A percentile compares a stretch with the other conserved stretches of the same genome.
These are phyloP conservation scores for Drosophila putrida DNA, from an alignment of 2,888 invertebrate genomes.

Conservation along the genomic window DNA sequence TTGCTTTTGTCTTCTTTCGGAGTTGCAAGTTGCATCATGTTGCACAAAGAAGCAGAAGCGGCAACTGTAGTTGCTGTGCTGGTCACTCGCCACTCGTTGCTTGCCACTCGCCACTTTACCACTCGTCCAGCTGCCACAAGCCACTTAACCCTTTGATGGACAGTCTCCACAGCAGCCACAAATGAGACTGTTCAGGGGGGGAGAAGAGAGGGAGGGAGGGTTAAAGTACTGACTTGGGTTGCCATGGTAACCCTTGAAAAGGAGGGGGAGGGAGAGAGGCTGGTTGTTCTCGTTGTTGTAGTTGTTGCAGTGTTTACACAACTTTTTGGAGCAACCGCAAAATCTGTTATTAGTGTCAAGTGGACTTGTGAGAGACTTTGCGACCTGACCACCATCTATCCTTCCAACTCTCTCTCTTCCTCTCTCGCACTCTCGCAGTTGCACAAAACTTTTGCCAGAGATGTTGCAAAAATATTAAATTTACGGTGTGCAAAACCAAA, in stretches of 20 bases:
- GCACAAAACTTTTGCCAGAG: conserved; percentile 33
- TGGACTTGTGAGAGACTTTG: conserved; percentile 73
- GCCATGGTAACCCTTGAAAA: neutral
- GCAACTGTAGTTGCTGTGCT: conserved; percentile 2
- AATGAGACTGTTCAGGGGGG: conserved; percentile 49
- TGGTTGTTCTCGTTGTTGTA: conserved; percentile 11
- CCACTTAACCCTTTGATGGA: conserved; percentile 76
- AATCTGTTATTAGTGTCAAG: conserved; percentile 79
- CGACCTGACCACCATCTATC: conserved; percentile 56
- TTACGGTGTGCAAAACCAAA: conserved; percentile 27
- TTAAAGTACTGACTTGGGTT: conserved; percentile 5
- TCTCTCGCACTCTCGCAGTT: conserved; percentile 2
- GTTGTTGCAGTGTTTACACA: conserved; percentile 67
- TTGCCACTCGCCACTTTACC: conserved; percentile 16
- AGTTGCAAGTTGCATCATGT: conserved; percentile 35
- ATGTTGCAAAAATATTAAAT: conserved; percentile 57
- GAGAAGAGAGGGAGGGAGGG: neutral
- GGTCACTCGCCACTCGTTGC: conserved; percentile 10
- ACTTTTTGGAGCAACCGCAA: conserved; percentile 74
- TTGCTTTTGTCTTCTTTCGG: neutral
- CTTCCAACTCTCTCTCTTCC: neutral
- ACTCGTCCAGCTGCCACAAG: conserved; percentile 52
- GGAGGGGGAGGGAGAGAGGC: conserved; percentile 16
- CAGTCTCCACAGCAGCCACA: conserved; percentile 58
- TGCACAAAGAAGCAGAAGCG: conserved; percentile 33